A percentile compares a stretch with the other conserved stretches of the same genome.
These are phyloP conservation scores for Oryzias javanicus DNA, from an alignment of 2,113 vertebrate species.

Conservation along the genomic window DNA sequence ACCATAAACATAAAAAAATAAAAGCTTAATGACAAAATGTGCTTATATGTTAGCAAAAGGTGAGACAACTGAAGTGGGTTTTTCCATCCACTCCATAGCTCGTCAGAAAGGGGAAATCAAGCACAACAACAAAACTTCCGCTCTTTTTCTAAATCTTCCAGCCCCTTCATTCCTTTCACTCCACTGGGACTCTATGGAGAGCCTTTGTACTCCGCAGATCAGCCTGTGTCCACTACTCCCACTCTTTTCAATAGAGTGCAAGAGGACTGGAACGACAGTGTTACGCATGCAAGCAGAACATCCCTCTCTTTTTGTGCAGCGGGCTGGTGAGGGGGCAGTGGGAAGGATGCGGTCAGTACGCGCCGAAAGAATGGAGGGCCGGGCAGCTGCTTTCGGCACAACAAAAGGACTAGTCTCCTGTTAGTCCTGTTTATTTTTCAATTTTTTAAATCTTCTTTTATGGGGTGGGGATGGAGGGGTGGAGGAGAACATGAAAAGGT, in stretches of 20 bases:
- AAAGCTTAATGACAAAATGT: no score
- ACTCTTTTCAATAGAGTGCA: slow-evolving; percentile 74
- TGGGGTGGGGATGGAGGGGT: slow-evolving; percentile 75
- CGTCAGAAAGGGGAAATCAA: slow-evolving; percentile 64
- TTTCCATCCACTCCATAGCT: slow-evolving; percentile 51
- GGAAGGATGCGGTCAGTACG: slow-evolving; percentile 85
- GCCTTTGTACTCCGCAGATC: slow-evolving; percentile 80
- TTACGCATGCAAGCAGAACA: slow-evolving; percentile 83
- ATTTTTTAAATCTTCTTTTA: slow-evolving; percentile 61
- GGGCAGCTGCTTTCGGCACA: slow-evolving; percentile 83
- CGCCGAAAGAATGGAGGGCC: slow-evolving; percentile 82
- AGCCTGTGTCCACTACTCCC: slow-evolving; percentile 79
- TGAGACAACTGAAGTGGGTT: slow-evolving; percentile 51
- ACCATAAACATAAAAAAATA: no score
- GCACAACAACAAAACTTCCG: slow-evolving; percentile 84
- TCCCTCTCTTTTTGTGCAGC: slow-evolving; percentile 87
- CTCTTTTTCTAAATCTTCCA: slow-evolving; percentile 78
- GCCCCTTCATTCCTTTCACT: slow-evolving; percentile 70
- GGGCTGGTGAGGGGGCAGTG: slow-evolving; percentile 80
- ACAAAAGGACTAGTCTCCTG: slow-evolving; percentile 86
- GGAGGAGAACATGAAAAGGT: slow-evolving; percentile 80
- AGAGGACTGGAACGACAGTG: slow-evolving; percentile 74
- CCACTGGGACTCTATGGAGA: slow-evolving; percentile 74
- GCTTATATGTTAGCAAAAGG: slow-evolving; percentile 2
- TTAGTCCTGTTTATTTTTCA: slow-evolving; percentile 85